Base-by-base conservation (phyloP, 1,140 invertebrate genomes). In the Micrasema longulum region DNA sequence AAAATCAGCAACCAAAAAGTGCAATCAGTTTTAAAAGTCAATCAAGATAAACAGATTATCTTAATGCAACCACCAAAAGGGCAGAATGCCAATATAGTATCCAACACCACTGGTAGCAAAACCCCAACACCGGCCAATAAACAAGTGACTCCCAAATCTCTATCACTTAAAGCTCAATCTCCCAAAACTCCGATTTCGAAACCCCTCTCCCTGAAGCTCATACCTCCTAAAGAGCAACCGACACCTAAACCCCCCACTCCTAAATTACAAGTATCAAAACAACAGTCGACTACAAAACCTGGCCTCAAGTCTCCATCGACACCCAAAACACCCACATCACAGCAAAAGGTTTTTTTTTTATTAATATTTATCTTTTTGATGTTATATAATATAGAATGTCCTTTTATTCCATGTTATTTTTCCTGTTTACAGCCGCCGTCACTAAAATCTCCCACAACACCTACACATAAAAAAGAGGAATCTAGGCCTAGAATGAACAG, bases 1-100 rank as follows among this genome's bases (percentile, higher is more conserved):
- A 60, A 60, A 41, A 18, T 41, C 1, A 38, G 38, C 36, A 74
- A 60, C 14, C 80, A 80, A 35, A 63, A 57, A 2, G 80, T 86
- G 36, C 83, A 85, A 77, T 84, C 84, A 4, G 83, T 82, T 20
- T 74, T 86, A 2, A 84, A 83, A 52, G 82, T 86, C 76, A 79
- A 81, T 36, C 63, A 63, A 2, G 66, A 74, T 11, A 75, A 75
- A 36, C 60, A 76, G n/a, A 64, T 75, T 12, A 45, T 68, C 5
- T 50, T 75, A 36, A 63, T 67, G 43, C 66, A 72, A 26, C 74
- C 74, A 7, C 43, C n/a, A 60, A 75, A 66, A 79, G 72, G 20
- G 47, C 60, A 2, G 41, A 62, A 35, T 12, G 60, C 47, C 12
- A 31, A 31, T 31, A 31, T 7, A 31, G 3, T 68, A 53, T 63